Conservation (phyloP, 2,888 invertebrate genomes). For the Troglohyphantes excavatus region DNA sequence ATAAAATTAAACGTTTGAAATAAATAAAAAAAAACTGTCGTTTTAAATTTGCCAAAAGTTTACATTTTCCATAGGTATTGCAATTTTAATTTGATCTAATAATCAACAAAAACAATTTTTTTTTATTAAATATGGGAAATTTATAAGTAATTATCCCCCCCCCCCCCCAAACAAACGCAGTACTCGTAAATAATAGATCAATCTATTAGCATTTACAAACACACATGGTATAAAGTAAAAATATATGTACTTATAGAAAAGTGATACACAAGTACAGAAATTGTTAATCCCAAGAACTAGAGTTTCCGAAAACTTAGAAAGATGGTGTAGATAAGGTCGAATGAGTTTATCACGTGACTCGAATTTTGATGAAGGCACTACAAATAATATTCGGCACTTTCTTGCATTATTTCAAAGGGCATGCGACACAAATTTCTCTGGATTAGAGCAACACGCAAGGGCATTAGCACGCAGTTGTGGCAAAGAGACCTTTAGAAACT, state of each 20-base stretch:
- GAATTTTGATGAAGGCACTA: conserved; percentile 50
- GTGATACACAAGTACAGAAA: not conserved
- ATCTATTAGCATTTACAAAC: no score
- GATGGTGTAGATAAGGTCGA: conserved; percentile 48
- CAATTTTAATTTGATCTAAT: no score
- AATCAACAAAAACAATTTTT: no score
- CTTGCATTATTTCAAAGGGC: conserved; percentile 26
- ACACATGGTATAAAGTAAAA: no score
- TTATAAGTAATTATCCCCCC: no score
- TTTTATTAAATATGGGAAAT: no score
- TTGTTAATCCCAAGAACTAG: not conserved
- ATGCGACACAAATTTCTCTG: conserved; percentile 29
- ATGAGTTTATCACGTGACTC: conserved; percentile 40
- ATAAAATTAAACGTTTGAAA: no score
- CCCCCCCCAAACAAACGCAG: no score
- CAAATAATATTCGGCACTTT: conserved; percentile 64
- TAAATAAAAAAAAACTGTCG: no score
- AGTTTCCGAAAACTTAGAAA: conserved; percentile 3
- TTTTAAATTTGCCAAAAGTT: no score
- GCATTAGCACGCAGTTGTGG: not conserved
- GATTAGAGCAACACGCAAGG: conserved; percentile 20
- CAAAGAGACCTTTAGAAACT: not conserved
- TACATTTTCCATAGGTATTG: no score
- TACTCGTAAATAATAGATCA: no score
- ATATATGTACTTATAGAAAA: not conserved